phyloP scores from a whole-genome alignment of 1,140 invertebrate species.

The Dendroctonus valens region DNA sequence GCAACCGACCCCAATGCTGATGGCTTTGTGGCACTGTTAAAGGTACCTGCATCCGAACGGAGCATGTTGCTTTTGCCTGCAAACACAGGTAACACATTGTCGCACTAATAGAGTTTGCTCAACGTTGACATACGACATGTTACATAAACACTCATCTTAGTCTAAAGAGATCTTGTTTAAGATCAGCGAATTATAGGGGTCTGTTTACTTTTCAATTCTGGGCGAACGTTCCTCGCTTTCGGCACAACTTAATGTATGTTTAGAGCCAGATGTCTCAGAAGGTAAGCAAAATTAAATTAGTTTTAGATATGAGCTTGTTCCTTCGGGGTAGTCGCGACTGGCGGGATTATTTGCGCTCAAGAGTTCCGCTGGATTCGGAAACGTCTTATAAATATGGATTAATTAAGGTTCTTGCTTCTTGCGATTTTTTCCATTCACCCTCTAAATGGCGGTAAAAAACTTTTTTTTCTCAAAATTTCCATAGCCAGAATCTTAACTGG shows the following conservation, averaged over 20 bases:
- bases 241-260: slow-evolving; percentile 10
- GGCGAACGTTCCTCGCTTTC: slow-evolving; percentile 10
- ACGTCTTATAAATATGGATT: no score
- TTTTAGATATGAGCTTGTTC: slow-evolving; percentile 10
- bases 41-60: slow-evolving; percentile 32
- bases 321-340: no score
- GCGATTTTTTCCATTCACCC: no score
- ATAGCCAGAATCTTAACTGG: no score
- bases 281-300: slow-evolving; percentile 28
- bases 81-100: slow-evolving; percentile 46
- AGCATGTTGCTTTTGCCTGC: slow-evolving; percentile 27
- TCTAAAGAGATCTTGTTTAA: slow-evolving; percentile 29
- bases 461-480: no score
- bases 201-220: slow-evolving; percentile 26
- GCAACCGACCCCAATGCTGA: neutral
- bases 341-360: no score
- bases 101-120: slow-evolving; percentile 47
- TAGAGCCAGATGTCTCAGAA: slow-evolving; percentile 22
- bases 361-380: no score
- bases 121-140: slow-evolving; percentile 47
- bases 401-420: no score
- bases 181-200: slow-evolving; percentile 30
- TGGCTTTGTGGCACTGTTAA: neutral
- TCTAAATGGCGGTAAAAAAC: no score
- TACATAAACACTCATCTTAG: slow-evolving; percentile 40